Base-by-base conservation (phyloP, 1,140 invertebrate genomes). In the Papilio helenus region DNA sequence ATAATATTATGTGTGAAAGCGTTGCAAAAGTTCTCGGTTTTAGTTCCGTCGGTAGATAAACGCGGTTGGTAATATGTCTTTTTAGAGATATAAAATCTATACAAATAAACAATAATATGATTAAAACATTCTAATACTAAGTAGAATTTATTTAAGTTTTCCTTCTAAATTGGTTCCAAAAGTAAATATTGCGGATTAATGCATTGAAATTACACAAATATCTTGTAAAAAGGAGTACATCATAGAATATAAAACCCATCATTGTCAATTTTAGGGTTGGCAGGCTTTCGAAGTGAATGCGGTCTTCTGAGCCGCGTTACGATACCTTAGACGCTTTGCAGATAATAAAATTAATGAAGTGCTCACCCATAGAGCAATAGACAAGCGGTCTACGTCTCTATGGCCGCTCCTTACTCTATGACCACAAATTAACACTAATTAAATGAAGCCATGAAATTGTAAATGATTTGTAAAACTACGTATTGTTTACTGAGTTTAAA, bases 1-100 rank as follows among this genome's bases (percentile, higher is more conserved):
- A 39, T 8, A 39, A 55, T 55, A 87, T 89, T 87, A 88, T 89
- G 83, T 86, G 85, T 81, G 87, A 90, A 88, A 88, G 87, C 82
- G 79, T 55, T 82, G 79, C 72, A 79, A n/a, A 20, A 55, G 4
- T 18, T 20, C 18, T 55, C 8, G 8, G 5, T 55, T 20, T 20
- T 8, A n/a, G 5, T 55, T 55, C 51, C 51, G 51, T 55, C 51
- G 51, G 51, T 20, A 55, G 51, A 55, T 55, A 55, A n/a, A 20
- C 51, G n/a, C 18, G 51, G 51, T 9, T n/a, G 0, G 1, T 10
- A n/a, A 20, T 55, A 51, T 16, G 18, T 55, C 51, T 20, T 5
- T 1, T 55, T 55, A 20, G 8, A 18, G 8, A 7, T 9, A 3
- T 20, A 20, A n/a, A 20, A 20, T 9, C 7, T 2, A 55, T 5